These are phyloP conservation scores for Masnerella sp. DNA, from an alignment of 2,888 invertebrate species.

Conservation along the genomic window DNA sequence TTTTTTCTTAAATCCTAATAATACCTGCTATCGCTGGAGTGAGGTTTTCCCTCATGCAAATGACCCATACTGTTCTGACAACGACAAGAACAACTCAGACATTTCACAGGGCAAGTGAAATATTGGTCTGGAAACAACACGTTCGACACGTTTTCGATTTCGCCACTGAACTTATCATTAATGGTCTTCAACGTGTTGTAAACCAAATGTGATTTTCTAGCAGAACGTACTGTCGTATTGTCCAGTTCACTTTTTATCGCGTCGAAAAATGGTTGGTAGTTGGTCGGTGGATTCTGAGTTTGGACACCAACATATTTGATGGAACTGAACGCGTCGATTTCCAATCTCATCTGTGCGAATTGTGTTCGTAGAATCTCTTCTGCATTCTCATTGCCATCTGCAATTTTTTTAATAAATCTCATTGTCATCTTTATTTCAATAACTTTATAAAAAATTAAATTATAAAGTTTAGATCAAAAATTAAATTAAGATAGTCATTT, in stretches of 20 bases:
- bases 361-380: conserved; percentile 82
- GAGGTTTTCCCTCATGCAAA: conserved; percentile 81
- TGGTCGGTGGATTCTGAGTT: conserved; percentile 79
- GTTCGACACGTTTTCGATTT: conserved; percentile 81
- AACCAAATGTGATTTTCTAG: conserved; percentile 83
- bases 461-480: background rate
- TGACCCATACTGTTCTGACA: conserved; percentile 85
- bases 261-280: conserved; percentile 81
- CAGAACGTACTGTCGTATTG: conserved; percentile 85
- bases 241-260: conserved; percentile 82
- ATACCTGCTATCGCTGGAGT: conserved; percentile 77
- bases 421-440: background rate
- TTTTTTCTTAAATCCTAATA: too few species aligned
- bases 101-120: conserved; percentile 86
- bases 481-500: conserved; percentile 47
- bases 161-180: conserved; percentile 87
- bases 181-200: conserved; percentile 85
- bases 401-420: conserved; percentile 19
- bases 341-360: conserved; percentile 82
- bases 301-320: conserved; percentile 84
- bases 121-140: conserved; percentile 88
- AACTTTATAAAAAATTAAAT: conserved; percentile 18
- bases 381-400: conserved; percentile 80
- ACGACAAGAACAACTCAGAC: conserved; percentile 83
- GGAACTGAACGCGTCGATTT: conserved; percentile 86